A percentile compares a stretch with the other conserved stretches of the same genome.
phyloP scores from a whole-genome alignment of 1,140 invertebrate genomes.

The Drosophila pseudoobscura region DNA sequence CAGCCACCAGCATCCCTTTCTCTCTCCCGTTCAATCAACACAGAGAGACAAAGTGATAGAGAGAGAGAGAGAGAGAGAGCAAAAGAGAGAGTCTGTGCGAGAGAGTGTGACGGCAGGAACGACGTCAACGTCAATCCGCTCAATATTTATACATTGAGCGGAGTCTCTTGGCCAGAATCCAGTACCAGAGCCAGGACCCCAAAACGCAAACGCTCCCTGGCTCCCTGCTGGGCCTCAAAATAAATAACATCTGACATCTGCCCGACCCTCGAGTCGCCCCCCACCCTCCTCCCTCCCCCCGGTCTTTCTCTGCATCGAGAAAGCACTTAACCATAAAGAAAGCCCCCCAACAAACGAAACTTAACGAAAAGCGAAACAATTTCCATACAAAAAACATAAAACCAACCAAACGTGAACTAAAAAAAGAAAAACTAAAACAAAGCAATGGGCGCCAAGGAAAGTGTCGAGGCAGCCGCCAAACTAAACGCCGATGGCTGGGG shows the following conservation, averaged over 20 bases:
- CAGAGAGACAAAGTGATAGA: background rate
- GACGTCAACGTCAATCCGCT: slow-evolving; percentile 74
- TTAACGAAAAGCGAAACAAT: slow-evolving; percentile 52
- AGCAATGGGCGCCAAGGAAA: slow-evolving; percentile 88
- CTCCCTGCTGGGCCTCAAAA: slow-evolving; percentile 63
- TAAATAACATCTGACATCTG: slow-evolving; percentile 83
- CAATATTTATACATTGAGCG: slow-evolving; percentile 71
- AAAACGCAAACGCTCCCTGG: slow-evolving; percentile 63
- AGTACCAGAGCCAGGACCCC: slow-evolving; percentile 36
- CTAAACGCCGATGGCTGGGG: slow-evolving; percentile 90
- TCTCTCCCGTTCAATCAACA: slow-evolving; percentile 7
- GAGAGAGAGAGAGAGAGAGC: slow-evolving; percentile 10
- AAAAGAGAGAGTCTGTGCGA: slow-evolving; percentile 14
- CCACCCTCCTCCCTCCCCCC: background rate
- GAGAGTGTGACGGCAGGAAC: slow-evolving; percentile 39
- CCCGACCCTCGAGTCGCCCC: slow-evolving; percentile 34
- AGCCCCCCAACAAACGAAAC: slow-evolving; percentile 39
- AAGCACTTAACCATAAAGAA: slow-evolving; percentile 28
- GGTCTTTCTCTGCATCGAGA: slow-evolving; percentile 11
- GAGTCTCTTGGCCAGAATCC: slow-evolving; percentile 37
- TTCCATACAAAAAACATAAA: slow-evolving; percentile 42
- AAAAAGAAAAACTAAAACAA: slow-evolving; percentile 40
- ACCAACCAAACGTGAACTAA: slow-evolving; percentile 44
- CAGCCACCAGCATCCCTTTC: slow-evolving; percentile 48
- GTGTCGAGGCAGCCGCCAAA: slow-evolving; percentile 88